These are phyloP conservation scores for Alauda arvensis DNA, from an alignment of 2,797 vertebrate genomes.

Conservation along the genomic window DNA sequence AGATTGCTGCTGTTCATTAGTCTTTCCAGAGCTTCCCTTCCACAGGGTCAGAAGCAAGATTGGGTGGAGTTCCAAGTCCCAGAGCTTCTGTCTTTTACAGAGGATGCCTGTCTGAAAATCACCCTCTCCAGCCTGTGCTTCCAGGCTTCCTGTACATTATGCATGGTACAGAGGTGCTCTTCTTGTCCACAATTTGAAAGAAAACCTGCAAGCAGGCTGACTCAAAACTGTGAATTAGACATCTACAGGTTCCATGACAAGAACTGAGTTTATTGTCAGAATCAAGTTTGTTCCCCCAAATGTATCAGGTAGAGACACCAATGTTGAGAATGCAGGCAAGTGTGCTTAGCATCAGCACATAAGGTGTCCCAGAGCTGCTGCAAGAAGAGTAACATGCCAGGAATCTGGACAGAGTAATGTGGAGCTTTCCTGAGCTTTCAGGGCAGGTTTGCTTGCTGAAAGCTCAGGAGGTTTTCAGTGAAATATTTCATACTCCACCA, in stretches of 20 bases:
- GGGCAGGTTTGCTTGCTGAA: not conserved
- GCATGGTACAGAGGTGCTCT: too few species aligned
- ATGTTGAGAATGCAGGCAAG: not conserved
- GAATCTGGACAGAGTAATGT: not conserved
- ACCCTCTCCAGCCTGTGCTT: not conserved
- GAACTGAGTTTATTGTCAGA: not conserved
- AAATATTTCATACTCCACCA: not conserved
- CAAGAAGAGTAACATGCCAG: accelerated
- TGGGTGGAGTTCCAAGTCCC: not conserved
- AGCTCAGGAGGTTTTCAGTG: not conserved
- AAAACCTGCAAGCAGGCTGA: not conserved
- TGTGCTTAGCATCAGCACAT: accelerated
- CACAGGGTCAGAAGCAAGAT: not conserved
- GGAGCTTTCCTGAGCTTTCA: not conserved
- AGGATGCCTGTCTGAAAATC: not conserved
- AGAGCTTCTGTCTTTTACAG: not conserved
- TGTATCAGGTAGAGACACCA: not conserved
- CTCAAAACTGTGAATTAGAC: not conserved
- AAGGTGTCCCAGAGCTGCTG: not conserved
- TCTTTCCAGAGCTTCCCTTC: not conserved
- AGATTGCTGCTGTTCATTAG: not conserved
- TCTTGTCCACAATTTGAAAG: not conserved
- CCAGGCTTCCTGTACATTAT: not conserved
- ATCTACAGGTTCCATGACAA: not conserved
- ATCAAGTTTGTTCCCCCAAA: not conserved